Percentiles rank a stretch among this genome's conserved stretches.
Evolutionary conservation across 2,797 vertebrate species (phyloP).

Genomic region (Acanthis flammea): DNA sequence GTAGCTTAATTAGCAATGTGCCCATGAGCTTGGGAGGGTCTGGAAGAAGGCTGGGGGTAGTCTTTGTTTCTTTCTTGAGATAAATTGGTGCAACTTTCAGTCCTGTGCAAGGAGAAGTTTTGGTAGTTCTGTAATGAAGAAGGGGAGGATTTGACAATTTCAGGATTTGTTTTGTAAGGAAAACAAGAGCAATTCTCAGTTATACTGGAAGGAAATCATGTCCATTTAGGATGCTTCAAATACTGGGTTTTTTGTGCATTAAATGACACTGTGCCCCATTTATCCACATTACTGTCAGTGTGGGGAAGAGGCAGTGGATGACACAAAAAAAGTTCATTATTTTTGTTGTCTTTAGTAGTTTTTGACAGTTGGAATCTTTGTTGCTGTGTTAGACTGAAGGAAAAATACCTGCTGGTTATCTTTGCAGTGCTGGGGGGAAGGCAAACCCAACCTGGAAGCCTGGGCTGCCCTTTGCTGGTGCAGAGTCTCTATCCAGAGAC

Average conservation of each 20-base stretch:
- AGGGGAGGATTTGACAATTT: background rate
- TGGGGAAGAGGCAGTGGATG: background rate
- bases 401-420: background rate
- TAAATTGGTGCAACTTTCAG: accelerated
- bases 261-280: background rate
- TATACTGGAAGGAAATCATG: background rate
- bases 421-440: background rate
- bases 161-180: background rate
- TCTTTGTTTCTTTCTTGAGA: background rate
- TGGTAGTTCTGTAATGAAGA: background rate
- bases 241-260: accelerated
- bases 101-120: background rate
- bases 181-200: background rate
- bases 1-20: background rate
- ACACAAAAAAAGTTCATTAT: background rate
- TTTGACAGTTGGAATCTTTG: background rate
- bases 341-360: background rate
- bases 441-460: background rate
- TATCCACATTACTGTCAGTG: background rate
- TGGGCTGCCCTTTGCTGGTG: background rate
- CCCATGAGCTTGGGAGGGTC: background rate
- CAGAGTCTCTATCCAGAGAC: accelerated
- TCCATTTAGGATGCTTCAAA: background rate
- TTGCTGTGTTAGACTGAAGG: background rate
- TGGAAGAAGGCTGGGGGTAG: background rate